Evolutionary conservation across 2,113 vertebrate genomes (phyloP).

Genomic region (Delphinus delphis): DNA sequence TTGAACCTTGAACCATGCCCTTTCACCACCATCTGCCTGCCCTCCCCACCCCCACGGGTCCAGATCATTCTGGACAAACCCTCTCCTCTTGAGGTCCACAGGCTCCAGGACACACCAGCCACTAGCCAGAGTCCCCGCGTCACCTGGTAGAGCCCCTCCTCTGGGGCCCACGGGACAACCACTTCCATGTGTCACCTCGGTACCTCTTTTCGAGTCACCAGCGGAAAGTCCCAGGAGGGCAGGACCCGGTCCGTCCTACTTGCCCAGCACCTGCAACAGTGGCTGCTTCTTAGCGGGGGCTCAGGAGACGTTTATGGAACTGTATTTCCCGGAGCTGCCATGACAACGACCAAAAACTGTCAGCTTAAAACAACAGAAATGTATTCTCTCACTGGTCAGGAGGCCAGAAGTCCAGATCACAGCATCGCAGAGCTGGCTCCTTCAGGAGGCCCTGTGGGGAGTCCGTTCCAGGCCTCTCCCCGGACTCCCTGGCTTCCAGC

Average conservation of each 20-base stretch:
- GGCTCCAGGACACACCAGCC: background rate
- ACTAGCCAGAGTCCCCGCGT: fast-evolving
- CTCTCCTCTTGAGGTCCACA: background rate
- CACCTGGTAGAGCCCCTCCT: fast-evolving
- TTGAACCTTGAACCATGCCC: background rate
- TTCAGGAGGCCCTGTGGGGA: fast-evolving
- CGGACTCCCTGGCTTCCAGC: background rate
- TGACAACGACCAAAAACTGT: background rate
- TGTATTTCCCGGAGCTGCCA: background rate
- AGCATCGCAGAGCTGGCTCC: too few species aligned
- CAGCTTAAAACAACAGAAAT: fast-evolving
- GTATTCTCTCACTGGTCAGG: fast-evolving
- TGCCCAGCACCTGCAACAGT: background rate
- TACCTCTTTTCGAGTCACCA: background rate
- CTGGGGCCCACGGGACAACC: too few species aligned
- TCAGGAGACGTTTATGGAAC: fast-evolving
- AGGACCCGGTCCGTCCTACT: background rate
- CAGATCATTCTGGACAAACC: background rate
- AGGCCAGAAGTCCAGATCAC: background rate
- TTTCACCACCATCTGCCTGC: background rate
- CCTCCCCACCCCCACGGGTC: background rate
- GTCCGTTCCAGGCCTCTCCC: background rate
- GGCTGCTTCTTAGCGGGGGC: fast-evolving
- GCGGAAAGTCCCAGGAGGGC: background rate
- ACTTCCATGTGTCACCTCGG: fast-evolving